Evolutionary conservation across 2,888 invertebrate species (phyloP).

Genomic region (Drosophila eohydei): DNA sequence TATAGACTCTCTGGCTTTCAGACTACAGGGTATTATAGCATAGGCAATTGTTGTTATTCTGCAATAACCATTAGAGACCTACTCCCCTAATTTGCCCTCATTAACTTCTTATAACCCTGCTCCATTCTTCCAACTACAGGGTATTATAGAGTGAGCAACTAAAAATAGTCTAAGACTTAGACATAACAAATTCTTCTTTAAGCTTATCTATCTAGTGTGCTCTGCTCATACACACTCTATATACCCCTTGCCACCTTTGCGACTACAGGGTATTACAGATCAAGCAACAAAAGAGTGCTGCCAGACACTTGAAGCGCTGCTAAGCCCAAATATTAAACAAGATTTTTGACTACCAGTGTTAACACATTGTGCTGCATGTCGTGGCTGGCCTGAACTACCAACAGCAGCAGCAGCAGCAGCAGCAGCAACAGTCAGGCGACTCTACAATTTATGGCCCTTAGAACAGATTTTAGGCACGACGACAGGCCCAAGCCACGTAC

Average conservation of each 20-base stretch:
- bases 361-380: constrained; percentile 57
- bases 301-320: constrained; percentile 36
- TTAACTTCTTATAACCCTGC: no score
- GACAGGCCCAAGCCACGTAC: constrained; percentile 55
- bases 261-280: background rate
- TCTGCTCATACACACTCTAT: background rate
- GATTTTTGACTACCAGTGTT: constrained; percentile 78
- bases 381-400: constrained; percentile 26
- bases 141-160: no score
- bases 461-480: constrained; percentile 75
- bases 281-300: constrained; percentile 28
- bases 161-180: background rate
- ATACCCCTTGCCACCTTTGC: background rate
- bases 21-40: no score
- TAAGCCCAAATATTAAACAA: constrained; percentile 73
- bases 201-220: background rate
- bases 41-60: no score
- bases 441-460: constrained; percentile 75
- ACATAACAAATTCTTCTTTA: background rate
- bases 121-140: no score
- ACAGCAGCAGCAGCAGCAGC: background rate
- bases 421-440: constrained; percentile 27
- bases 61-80: no score
- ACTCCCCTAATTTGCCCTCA: no score
- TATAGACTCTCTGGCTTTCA: no score